phyloP scores from a whole-genome alignment of 2,888 invertebrate genomes.

The Nasonia oneida region DNA sequence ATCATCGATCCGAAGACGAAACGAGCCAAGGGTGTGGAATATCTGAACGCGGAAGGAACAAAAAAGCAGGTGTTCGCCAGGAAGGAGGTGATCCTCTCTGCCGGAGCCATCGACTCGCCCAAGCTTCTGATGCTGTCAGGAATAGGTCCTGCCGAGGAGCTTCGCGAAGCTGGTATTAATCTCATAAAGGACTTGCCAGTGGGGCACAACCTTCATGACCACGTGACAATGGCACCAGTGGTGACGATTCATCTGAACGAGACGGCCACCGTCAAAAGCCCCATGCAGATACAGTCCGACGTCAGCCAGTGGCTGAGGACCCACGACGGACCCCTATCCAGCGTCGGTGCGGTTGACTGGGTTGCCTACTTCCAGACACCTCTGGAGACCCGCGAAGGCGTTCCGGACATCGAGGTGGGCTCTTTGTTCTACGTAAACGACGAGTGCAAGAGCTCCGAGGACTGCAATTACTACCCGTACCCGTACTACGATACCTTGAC shows the following conservation, averaged over 20 bases:
- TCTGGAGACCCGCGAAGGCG: conserved; percentile 73
- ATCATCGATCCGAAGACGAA: conserved; percentile 79
- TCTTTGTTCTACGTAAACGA: conserved; percentile 81
- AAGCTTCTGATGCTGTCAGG: conserved; percentile 93
- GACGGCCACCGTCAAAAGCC: background rate
- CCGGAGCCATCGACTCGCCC: conserved; percentile 90
- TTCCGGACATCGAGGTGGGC: conserved; percentile 86
- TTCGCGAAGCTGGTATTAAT: conserved; percentile 82
- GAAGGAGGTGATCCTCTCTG: conserved; percentile 89
- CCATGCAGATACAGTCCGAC: background rate
- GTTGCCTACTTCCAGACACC: conserved; percentile 20
- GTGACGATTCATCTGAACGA: conserved; percentile 10
- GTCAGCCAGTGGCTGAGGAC: conserved; percentile 12
- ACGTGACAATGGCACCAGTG: conserved; percentile 81
- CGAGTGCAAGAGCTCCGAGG: conserved; percentile 81
- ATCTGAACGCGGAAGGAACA: conserved; percentile 60
- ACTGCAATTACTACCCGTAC: conserved; percentile 81
- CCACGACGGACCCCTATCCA: conserved; percentile 2
- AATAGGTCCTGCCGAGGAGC: conserved; percentile 85
- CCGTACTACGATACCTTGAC: conserved; percentile 83
- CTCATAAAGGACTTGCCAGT: conserved; percentile 86
- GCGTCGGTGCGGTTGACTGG: background rate
- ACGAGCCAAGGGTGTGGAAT: conserved; percentile 77
- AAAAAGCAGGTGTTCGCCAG: conserved; percentile 80
- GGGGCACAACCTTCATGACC: conserved; percentile 91